These are phyloP conservation scores for Serranus cabrilla DNA, from an alignment of 2,797 vertebrate species.

Conservation along the genomic window DNA sequence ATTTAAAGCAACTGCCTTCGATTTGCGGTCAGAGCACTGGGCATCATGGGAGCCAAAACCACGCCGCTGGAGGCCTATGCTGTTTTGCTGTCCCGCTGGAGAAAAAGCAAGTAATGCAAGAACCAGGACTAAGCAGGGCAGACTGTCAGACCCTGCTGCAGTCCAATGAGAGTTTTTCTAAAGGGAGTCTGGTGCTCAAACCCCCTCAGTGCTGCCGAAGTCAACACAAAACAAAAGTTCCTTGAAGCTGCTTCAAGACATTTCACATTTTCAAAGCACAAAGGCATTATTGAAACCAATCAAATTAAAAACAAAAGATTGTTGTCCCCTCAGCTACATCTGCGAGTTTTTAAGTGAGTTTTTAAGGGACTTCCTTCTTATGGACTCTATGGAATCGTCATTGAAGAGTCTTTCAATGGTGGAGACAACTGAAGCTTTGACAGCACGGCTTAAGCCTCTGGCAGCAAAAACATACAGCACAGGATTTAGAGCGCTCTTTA, in stretches of 20 bases:
- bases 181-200: too few species aligned
- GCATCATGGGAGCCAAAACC: too few species aligned
- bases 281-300: not conserved
- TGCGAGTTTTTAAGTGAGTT: constrained; percentile 83
- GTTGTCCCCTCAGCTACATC: constrained; percentile 49
- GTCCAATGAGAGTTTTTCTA: too few species aligned
- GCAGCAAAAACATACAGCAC: constrained; percentile 87
- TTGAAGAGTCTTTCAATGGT: constrained; percentile 85
- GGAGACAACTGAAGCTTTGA: constrained; percentile 82
- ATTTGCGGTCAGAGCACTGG: too few species aligned
- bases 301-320: not conserved
- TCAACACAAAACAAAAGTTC: too few species aligned
- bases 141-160: too few species aligned
- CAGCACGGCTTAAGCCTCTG: constrained; percentile 78
- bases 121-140: too few species aligned
- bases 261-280: not conserved
- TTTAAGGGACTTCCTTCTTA: constrained; percentile 80
- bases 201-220: too few species aligned
- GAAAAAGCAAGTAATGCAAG: too few species aligned
- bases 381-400: constrained; percentile 81
- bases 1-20: constrained; percentile 5
- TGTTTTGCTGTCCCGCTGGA: too few species aligned
- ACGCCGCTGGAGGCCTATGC: too few species aligned
- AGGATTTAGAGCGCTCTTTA: constrained; percentile 86
- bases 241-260: not conserved